Conservation (phyloP, 2,797 vertebrate species). For the Bothrops alternatus region DNA sequence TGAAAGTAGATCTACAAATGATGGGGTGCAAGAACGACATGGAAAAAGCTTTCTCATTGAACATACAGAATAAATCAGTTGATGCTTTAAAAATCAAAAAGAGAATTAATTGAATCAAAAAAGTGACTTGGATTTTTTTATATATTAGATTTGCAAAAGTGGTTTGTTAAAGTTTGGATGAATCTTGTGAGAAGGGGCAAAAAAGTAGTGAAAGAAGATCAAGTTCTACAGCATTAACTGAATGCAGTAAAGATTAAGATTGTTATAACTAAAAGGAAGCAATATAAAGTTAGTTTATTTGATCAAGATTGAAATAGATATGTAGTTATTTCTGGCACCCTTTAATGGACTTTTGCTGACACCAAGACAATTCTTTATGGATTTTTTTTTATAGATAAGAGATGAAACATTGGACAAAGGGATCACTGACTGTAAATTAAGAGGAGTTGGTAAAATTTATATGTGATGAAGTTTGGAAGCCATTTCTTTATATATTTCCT, state of each 20-base stretch:
- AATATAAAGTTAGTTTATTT: not conserved
- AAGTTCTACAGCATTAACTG: not conserved
- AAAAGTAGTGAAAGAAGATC: not conserved
- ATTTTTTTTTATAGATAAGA: not conserved
- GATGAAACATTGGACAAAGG: not conserved
- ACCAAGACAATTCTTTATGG: not conserved
- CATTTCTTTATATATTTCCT: not conserved
- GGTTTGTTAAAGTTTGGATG: not conserved
- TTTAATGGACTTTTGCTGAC: not conserved
- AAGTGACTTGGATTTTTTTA: not conserved
- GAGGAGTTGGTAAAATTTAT: not conserved
- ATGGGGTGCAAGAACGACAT: not conserved
- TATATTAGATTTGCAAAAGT: not conserved
- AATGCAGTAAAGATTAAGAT: not conserved
- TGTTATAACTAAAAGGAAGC: not conserved
- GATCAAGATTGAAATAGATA: not conserved
- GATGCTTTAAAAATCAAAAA: not conserved
- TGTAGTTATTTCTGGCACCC: not conserved
- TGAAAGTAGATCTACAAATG: not conserved
- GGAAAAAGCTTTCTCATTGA: not conserved
- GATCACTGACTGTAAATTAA: not conserved
- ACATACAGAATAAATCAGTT: not conserved
- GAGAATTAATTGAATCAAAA: not conserved
- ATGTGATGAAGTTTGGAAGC: not conserved
- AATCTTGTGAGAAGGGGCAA: not conserved